Evolutionary conservation across 1,140 invertebrate species (phyloP), one percentile per base, ranked within the genome.

Genomic region (Procambarus virginalis): DNA sequence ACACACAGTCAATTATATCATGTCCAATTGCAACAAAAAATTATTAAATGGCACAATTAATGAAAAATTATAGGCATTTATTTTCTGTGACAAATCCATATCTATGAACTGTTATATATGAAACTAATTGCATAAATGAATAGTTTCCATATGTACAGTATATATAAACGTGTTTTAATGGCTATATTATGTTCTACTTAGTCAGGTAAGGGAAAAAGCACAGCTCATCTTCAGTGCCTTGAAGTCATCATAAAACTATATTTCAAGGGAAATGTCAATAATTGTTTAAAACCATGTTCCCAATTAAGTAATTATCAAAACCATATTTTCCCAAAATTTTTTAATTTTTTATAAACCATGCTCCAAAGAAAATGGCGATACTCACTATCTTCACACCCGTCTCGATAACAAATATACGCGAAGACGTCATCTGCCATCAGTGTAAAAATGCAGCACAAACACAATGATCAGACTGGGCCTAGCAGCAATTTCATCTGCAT

Each of bases 151-250:
- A 64, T 64, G 17, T 64, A 64, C 60, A 64, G 60, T 64, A 64
- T 64, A 73, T 73, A 73, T 73, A 73, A 73, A 73, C 34, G 68
- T 34, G 68, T 73, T 73, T 73, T 73, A 34, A 73, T 73, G 68
- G n/a, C 45, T 34, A 73, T 73, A 70, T 68, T 22, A 73, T 73
- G 34, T 73, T 73, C 68, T 34, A 34, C 34, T 73, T 10, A 58
- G 55, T 12, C 17, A 64, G 60, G 14, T 4, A 17, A 51, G 49
- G 10, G 22, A 9, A 20, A 73, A 22, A 73, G n/a, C n/a, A 22
- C n/a, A 8, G 68, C n/a, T 73, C 68, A 8, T 73, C 20, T 9
- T 73, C 68, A 73, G 8, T 34, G 22, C n/a, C 22, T 34, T 34
- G 34, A 34, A 34, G 34, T 34, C 34, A 34, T 34, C 34, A 34